These are phyloP conservation scores for Erethizon dorsatum DNA, from an alignment of 2,797 vertebrate species.

Conservation along the genomic window DNA sequence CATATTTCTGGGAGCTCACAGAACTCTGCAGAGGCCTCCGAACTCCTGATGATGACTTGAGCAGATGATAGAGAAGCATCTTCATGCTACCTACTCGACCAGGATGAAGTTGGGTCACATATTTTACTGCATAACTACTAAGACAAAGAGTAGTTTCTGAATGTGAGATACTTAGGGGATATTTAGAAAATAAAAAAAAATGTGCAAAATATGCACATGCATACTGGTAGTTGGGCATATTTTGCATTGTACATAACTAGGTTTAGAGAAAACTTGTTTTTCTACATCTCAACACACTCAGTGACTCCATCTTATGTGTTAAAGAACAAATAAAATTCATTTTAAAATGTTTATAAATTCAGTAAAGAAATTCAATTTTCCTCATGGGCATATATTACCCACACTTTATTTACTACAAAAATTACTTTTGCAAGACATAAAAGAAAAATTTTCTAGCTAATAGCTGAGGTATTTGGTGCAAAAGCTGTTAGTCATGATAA, in stretches of 20 bases:
- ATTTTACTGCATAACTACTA: neutral
- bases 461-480: neutral
- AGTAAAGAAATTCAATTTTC: neutral
- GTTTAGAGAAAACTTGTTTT: neutral
- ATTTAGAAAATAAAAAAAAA: neutral
- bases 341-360: neutral
- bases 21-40: neutral
- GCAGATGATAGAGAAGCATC: neutral
- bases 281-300: neutral
- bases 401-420: neutral
- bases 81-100: neutral
- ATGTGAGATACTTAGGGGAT: neutral
- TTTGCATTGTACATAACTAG: neutral
- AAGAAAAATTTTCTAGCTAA: neutral
- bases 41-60: neutral
- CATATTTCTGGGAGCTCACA: neutral
- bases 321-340: slow-evolving; percentile 9
- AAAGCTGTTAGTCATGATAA: neutral
- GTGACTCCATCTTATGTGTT: neutral
- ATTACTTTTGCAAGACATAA: neutral
- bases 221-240: neutral
- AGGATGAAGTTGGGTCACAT: neutral
- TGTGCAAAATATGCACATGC: neutral
- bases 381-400: neutral
- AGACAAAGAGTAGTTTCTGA: neutral